A percentile compares a stretch with the other conserved stretches of the same genome.
Conservation (phyloP, 2,113 vertebrate species). For the Thalassarche chlororhynchos region DNA sequence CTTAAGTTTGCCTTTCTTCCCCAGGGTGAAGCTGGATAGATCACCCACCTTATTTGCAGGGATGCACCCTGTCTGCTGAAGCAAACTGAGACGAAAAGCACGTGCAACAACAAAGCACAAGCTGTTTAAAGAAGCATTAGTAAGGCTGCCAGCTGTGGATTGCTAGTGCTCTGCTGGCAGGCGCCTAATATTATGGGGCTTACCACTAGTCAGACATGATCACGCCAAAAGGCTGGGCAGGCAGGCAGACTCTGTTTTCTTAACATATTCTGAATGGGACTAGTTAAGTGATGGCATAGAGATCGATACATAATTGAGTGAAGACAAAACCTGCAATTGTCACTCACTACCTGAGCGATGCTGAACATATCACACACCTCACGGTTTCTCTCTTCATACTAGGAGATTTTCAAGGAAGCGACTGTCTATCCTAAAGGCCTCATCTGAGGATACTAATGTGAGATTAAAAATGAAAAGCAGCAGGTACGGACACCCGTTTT, state of each 20-base stretch:
- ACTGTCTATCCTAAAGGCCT: background rate
- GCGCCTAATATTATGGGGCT: background rate
- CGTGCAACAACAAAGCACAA: background rate
- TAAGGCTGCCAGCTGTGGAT: background rate
- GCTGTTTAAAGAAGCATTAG: background rate
- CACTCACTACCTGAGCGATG: background rate
- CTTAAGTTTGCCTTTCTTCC: background rate
- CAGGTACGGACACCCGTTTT: background rate
- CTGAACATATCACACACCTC: background rate
- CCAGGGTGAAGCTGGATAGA: background rate
- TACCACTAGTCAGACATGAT: background rate
- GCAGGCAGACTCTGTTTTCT: background rate
- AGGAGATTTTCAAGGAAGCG: background rate
- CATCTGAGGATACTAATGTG: too few relatives aligned
- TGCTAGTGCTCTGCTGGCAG: background rate
- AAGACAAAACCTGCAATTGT: background rate
- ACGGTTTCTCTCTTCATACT: background rate
- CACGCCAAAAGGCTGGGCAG: background rate
- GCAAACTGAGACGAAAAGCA: background rate
- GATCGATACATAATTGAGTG: rapidly evolving
- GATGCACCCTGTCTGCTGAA: background rate
- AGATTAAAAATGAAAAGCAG: background rate
- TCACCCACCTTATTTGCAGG: background rate
- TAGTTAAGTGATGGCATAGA: background rate
- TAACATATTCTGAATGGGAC: background rate